A percentile compares a stretch with the other conserved stretches of the same genome.
Evolutionary conservation across 2,113 vertebrate species (phyloP).

Genomic region (Mustelus asterias): DNA sequence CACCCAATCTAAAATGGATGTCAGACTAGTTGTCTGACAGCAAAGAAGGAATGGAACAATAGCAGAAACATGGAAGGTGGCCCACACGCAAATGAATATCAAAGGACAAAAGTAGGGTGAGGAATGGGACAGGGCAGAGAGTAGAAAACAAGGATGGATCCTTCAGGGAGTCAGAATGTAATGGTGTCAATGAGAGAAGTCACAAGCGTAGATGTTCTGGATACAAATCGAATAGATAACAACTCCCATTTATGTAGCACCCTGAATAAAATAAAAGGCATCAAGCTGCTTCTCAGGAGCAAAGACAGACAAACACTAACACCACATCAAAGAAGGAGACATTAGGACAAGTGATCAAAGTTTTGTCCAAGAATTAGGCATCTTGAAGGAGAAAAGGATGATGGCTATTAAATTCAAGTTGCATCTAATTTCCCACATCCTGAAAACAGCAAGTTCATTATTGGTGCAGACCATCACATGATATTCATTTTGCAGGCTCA

Average conservation of each 20-base stretch:
- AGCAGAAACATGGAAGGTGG: too few relatives aligned
- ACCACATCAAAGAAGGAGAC: neutral
- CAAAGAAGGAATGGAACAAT: neutral
- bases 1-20: neutral
- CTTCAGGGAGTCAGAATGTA: conserved; percentile 5
- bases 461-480: too few relatives aligned
- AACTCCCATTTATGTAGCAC: neutral
- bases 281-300: neutral
- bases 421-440: neutral
- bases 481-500: too few relatives aligned
- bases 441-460: neutral
- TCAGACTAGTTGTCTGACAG: neutral
- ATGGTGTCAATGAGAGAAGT: conserved; percentile 37
- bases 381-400: neutral
- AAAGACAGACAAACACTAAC: neutral
- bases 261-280: neutral
- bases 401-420: neutral
- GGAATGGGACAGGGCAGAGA: too few relatives aligned
- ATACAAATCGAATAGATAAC: neutral
- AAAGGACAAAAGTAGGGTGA: too few relatives aligned
- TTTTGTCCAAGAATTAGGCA: neutral
- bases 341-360: neutral
- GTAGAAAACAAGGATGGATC: neutral
- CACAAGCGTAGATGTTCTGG: neutral
- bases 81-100: neutral